Conservation (phyloP, 2,113 vertebrate species). For the Conger conger region DNA sequence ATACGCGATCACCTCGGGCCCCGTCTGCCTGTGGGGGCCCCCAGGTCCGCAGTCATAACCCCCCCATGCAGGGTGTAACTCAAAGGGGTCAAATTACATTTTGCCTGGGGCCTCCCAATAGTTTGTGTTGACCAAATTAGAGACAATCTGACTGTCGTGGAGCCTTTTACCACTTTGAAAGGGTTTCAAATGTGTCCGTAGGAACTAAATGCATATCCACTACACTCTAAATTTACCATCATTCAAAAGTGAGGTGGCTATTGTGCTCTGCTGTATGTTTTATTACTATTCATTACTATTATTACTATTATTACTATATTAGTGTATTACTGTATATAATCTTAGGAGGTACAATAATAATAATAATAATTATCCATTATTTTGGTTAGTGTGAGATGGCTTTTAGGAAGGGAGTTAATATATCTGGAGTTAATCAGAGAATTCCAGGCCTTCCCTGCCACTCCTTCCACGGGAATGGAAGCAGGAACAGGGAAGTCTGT, state of each 20-base stretch:
- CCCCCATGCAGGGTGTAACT: too few species aligned
- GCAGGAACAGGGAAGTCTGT: slow-evolving; percentile 31
- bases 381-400: slow-evolving; percentile 25
- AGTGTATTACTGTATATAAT: background rate
- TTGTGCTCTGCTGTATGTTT: background rate
- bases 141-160: too few species aligned
- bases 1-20: too few species aligned
- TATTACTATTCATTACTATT: too few species aligned
- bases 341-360: background rate
- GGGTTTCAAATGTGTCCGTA: background rate
- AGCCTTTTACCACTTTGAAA: background rate
- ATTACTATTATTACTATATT: too few species aligned
- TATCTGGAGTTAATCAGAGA: slow-evolving; percentile 62
- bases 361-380: background rate
- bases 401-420: slow-evolving; percentile 44
- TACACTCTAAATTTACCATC: background rate
- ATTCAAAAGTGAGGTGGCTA: background rate
- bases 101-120: too few species aligned
- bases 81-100: too few species aligned
- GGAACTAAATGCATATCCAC: background rate
- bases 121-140: too few species aligned
- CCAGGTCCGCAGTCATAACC: too few species aligned
- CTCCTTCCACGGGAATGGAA: slow-evolving; percentile 27
- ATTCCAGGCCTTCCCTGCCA: slow-evolving; percentile 50
- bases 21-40: too few species aligned